A percentile compares a stretch with the other conserved stretches of the same genome.
Conservation (phyloP, 2,888 invertebrate genomes). For the Pandemis heparana region DNA sequence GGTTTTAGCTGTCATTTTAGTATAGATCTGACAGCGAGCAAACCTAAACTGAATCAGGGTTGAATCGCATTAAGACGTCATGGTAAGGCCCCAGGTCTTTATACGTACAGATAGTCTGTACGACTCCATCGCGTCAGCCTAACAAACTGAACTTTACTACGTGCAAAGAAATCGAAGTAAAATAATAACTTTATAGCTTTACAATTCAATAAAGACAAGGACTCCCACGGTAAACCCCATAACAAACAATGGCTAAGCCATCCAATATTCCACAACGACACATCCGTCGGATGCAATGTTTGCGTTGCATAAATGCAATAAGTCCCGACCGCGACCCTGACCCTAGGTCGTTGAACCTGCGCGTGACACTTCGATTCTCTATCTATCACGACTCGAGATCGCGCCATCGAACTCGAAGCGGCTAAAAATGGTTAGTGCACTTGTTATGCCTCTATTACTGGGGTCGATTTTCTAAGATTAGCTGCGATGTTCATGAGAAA, state of each 20-base stretch:
- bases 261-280: slow-evolving; percentile 72
- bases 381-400: slow-evolving; percentile 83
- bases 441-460: neutral
- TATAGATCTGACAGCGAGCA: too few species aligned
- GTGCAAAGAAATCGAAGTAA: neutral
- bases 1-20: too few species aligned
- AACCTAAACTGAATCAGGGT: too few species aligned
- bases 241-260: slow-evolving; percentile 36
- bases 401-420: slow-evolving; percentile 59
- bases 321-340: slow-evolving; percentile 79
- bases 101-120: too few species aligned
- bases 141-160: too few species aligned
- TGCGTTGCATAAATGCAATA: slow-evolving; percentile 76
- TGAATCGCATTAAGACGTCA: too few species aligned
- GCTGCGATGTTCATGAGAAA: neutral
- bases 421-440: slow-evolving; percentile 20
- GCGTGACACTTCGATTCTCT: slow-evolving; percentile 85
- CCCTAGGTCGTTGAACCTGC: slow-evolving; percentile 78
- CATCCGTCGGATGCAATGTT: slow-evolving; percentile 73
- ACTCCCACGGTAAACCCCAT: slow-evolving; percentile 35
- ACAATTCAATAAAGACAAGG: neutral
- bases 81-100: too few species aligned
- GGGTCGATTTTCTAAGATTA: neutral
- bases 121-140: too few species aligned
- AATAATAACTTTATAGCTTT: neutral